These are phyloP conservation scores for Pterobdella sp. DNA, from an alignment of 2,888 invertebrate species.

Conservation along the genomic window DNA sequence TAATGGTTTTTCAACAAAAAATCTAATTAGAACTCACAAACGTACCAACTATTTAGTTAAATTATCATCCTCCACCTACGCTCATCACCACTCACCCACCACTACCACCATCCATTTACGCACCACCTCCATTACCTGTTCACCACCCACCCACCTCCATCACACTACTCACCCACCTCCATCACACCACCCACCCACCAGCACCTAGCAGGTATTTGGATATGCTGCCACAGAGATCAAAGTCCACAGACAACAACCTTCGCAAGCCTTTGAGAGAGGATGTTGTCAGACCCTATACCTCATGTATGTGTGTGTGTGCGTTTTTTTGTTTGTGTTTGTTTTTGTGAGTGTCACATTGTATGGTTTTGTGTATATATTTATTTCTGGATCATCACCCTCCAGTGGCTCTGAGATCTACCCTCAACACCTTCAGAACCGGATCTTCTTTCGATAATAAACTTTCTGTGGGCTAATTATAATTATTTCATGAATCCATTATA, in stretches of 20 bases:
- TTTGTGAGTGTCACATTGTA: not conserved
- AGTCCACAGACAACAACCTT: constrained; percentile 24
- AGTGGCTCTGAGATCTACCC: constrained; percentile 5
- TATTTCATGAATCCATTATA: no score
- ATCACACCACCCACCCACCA: constrained; percentile 57
- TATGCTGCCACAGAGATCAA: constrained; percentile 25
- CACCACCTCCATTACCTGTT: constrained; percentile 66
- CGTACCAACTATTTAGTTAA: no score
- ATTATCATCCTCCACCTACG: not conserved
- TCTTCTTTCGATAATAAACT: not conserved
- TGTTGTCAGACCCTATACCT: constrained; percentile 22
- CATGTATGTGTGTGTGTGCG: constrained; percentile 10
- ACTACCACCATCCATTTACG: constrained; percentile 82
- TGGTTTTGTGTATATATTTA: not conserved
- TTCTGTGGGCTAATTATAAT: no score
- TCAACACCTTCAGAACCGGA: constrained; percentile 1
- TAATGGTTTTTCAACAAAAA: no score
- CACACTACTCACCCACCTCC: constrained; percentile 97
- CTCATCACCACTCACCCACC: not conserved
- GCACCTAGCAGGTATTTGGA: constrained; percentile 26
- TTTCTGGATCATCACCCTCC: no score
- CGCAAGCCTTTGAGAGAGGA: constrained; percentile 4
- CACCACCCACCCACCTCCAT: constrained; percentile 56
- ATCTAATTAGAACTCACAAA: no score
- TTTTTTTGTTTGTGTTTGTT: not conserved